Evolutionary conservation across 2,797 vertebrate genomes (phyloP), one percentile per base, ranked within the genome.

Genomic region (Sebastolobus alascanus): DNA sequence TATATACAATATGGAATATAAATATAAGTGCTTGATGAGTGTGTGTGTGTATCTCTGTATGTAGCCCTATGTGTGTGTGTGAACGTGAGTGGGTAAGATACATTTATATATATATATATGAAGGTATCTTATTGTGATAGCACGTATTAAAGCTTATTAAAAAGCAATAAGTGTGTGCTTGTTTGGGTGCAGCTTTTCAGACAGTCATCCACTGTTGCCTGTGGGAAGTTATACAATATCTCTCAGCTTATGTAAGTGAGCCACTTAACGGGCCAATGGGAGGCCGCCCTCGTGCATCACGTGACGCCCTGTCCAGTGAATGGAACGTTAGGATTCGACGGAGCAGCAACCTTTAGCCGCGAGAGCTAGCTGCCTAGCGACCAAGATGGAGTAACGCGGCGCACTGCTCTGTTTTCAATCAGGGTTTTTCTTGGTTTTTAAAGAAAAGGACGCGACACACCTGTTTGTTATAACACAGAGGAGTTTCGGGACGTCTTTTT

Each of bases 201-300:
- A 12, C 27, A 29, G n/a, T 54, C 52, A 56, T 52, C 74, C 56
- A 63, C 46, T 50, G 66, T 59, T 6, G 74, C 58, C 76, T 56
- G 65, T 33, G 8, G 75, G 43, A 50, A 82, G 93, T 96, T 96
- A 96, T 92, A 96, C 95, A 96, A 96, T 87, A 84, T 81, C 59
- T 61, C 58, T 46, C 31, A 4, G 31, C 46, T 96, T 96, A 96
- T 95, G 94, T 96, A 96, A 96, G 93, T 90, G 92, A 92, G 92
- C 91, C 91, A 93, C 78, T 93, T 89, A 89, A 27, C 12, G 3
- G 60, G 31, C 96, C 96, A 96, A 96, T 96, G 1, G 67, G 71
- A 72, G 50, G 25, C 25, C 1, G 0, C 43, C 1, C 12, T 37
- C 33, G 16, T 0, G 60, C 7, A 60, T 95, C 96, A 95, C 84